phyloP scores from a whole-genome alignment of 2,888 invertebrate genomes.

The Vesta saturnalis region DNA sequence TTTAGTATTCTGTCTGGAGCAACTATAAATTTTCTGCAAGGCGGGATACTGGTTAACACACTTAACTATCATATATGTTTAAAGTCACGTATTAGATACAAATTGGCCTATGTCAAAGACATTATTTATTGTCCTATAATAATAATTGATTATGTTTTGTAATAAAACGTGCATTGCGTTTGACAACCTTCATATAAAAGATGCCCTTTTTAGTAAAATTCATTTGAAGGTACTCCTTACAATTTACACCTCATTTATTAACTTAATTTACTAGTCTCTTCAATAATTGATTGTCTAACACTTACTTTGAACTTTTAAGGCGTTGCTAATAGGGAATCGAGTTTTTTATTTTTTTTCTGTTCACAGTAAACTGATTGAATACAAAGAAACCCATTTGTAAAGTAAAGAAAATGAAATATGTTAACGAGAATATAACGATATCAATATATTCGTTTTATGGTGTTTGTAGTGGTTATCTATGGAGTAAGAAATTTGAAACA shows the following conservation, averaged over 20 bases:
- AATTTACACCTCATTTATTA: slow-evolving; percentile 43
- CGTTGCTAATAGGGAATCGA: slow-evolving; percentile 19
- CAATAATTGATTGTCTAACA: slow-evolving; percentile 30
- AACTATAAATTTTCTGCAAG: slow-evolving; percentile 44
- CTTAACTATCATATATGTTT: slow-evolving; percentile 47
- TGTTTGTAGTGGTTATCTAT: no score
- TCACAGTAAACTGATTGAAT: background rate
- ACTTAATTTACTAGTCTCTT: slow-evolving; percentile 40
- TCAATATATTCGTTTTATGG: no score
- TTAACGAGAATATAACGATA: no score
- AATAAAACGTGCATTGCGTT: background rate
- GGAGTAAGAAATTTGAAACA: no score
- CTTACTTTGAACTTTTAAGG: slow-evolving; percentile 29
- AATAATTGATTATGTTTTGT: background rate
- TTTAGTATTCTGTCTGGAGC: slow-evolving; percentile 43
- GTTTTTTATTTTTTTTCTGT: slow-evolving; percentile 16
- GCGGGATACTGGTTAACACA: slow-evolving; percentile 45
- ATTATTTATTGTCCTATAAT: slow-evolving; percentile 20
- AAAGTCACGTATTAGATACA: slow-evolving; percentile 46
- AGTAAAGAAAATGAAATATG: no score
- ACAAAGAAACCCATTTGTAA: no score
- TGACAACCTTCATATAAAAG: slow-evolving; percentile 22
- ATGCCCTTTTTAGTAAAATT: slow-evolving; percentile 34
- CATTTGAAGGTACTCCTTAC: slow-evolving; percentile 33
- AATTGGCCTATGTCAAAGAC: slow-evolving; percentile 43